Percentiles rank a stretch among this genome's conserved stretches.
These are phyloP conservation scores for Syndactyla subalaris DNA, from an alignment of 2,797 vertebrate species.

Conservation along the genomic window DNA sequence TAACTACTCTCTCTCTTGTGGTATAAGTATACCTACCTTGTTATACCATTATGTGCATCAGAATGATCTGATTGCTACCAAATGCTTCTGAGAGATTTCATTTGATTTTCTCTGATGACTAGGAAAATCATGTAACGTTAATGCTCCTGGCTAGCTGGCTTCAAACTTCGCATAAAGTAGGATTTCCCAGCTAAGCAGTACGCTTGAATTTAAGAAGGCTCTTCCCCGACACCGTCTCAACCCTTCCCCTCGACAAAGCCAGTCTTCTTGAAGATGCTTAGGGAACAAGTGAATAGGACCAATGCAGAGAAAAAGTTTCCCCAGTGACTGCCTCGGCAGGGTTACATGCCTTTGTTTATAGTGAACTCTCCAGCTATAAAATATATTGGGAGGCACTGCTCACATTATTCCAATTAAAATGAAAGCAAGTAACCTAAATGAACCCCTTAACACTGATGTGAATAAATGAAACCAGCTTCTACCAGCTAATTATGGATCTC, in stretches of 20 bases:
- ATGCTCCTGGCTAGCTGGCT: not conserved
- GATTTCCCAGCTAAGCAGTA: not conserved
- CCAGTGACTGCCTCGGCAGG: constrained; percentile 55
- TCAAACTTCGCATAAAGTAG: not conserved
- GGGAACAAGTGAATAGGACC: constrained; percentile 27
- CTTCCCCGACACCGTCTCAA: not conserved
- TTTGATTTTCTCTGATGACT: not conserved
- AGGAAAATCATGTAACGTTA: not conserved
- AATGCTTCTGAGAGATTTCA: not conserved
- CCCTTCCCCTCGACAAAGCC: not conserved
- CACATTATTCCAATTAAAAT: constrained; percentile 69
- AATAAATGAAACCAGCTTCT: constrained; percentile 70
- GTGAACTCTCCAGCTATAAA: constrained; percentile 60
- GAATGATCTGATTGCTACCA: not conserved
- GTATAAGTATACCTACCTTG: not conserved
- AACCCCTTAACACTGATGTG: constrained; percentile 67
- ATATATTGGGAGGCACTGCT: constrained; percentile 58
- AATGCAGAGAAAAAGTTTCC: constrained; percentile 30
- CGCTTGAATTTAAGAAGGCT: not conserved
- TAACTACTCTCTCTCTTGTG: not conserved
- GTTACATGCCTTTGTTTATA: constrained; percentile 58
- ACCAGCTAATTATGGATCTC: constrained; percentile 73
- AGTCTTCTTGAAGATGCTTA: not conserved
- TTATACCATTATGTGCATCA: not conserved
- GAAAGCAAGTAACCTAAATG: constrained; percentile 68